phyloP scores from a whole-genome alignment of 2,797 vertebrate genomes.

The Acanthopagrus latus region DNA sequence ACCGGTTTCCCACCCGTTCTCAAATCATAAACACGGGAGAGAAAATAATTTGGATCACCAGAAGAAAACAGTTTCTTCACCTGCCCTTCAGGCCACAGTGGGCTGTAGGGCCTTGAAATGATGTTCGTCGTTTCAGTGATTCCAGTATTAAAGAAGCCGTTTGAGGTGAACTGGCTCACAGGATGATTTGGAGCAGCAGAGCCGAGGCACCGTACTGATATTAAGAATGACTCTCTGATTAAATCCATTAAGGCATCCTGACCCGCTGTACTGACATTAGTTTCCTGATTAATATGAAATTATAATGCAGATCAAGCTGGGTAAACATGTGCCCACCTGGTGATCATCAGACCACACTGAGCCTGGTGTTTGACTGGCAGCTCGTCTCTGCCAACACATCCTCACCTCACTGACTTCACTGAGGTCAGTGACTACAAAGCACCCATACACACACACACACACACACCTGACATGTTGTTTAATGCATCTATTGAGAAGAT shows the following conservation, averaged over 20 bases:
- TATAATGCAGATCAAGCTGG: not conserved
- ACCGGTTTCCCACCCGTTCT: too few species aligned
- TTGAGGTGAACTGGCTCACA: not conserved
- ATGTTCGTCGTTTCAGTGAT: not conserved
- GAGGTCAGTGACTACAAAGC: not conserved
- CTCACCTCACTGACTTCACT: not conserved
- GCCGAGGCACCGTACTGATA: not conserved
- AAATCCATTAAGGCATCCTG: too few species aligned
- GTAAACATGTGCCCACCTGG: not conserved
- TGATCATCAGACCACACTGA: not conserved
- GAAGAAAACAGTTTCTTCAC: too few species aligned
- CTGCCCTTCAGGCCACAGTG: too few species aligned
- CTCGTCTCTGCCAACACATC: not conserved
- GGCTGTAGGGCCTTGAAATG: not conserved
- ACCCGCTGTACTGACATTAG: too few species aligned
- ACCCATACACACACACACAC: not conserved
- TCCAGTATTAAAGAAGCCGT: not conserved
- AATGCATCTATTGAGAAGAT: too few species aligned
- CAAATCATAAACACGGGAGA: too few species aligned
- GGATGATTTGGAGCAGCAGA: not conserved
- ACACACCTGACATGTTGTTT: not conserved
- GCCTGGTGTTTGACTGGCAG: not conserved
- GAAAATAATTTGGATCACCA: too few species aligned
- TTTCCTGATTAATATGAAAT: not conserved
- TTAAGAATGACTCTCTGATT: too few species aligned